Conservation (phyloP, 2,113 vertebrate species). For the Corynorhinus townsendii region DNA sequence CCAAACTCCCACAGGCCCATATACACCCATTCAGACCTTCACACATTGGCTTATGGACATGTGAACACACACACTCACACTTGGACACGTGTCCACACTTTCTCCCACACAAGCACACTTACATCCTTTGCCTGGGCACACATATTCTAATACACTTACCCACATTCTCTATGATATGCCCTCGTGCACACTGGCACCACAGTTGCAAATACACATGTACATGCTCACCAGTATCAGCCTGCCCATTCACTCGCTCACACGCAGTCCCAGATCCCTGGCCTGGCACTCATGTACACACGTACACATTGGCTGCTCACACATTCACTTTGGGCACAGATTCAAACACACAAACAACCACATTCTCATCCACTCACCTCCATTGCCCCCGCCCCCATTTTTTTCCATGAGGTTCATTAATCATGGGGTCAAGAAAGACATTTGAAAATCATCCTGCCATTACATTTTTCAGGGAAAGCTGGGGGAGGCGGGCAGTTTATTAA, state of each 20-base stretch:
- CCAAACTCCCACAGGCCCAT: not conserved
- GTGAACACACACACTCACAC: not conserved
- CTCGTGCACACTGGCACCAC: not conserved
- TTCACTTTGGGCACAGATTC: not conserved
- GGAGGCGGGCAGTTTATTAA: not conserved
- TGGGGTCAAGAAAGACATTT: not conserved
- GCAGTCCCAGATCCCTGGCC: not conserved
- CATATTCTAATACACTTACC: fast-evolving
- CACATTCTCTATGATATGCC: not conserved
- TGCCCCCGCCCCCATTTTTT: fast-evolving
- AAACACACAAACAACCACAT: not conserved
- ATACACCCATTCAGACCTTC: too few relatives aligned
- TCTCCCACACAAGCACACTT: not conserved
- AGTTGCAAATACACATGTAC: fast-evolving
- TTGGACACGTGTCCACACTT: fast-evolving
- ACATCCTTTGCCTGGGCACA: not conserved
- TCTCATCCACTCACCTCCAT: not conserved
- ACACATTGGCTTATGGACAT: too few relatives aligned
- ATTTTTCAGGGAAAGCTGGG: constrained; percentile 36
- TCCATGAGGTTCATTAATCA: not conserved
- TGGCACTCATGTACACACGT: fast-evolving
- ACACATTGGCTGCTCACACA: not conserved
- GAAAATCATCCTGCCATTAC: constrained; percentile 30
- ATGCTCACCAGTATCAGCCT: fast-evolving
- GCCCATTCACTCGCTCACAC: fast-evolving